These are phyloP conservation scores for Andrena marginata DNA, from an alignment of 2,888 invertebrate genomes.

Conservation along the genomic window DNA sequence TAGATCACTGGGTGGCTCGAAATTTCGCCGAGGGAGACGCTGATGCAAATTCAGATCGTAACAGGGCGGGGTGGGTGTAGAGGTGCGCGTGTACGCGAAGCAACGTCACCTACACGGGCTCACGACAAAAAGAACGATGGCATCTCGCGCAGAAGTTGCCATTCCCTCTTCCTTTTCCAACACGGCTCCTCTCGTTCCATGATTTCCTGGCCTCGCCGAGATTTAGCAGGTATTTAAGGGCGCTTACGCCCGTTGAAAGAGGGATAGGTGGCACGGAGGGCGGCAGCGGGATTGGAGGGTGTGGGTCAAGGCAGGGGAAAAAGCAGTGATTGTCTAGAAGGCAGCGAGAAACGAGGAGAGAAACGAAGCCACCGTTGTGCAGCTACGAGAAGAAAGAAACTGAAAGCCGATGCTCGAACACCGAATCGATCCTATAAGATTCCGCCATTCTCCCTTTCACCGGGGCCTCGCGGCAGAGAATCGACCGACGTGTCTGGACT, in stretches of 20 bases:
- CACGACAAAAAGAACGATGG: constrained; percentile 20
- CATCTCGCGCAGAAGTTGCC: constrained; percentile 45
- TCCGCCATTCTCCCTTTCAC: constrained; percentile 59
- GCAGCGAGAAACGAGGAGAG: constrained; percentile 27
- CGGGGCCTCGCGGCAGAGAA: constrained; percentile 50
- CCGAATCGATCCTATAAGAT: constrained; percentile 70
- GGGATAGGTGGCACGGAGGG: constrained; percentile 58
- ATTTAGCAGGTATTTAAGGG: constrained; percentile 72
- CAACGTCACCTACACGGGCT: neutral
- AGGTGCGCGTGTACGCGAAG: neutral
- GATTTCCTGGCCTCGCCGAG: constrained; percentile 62
- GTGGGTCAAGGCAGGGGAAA: constrained; percentile 2
- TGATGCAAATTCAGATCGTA: constrained; percentile 67
- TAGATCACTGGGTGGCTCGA: constrained; percentile 31
- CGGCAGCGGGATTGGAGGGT: constrained; percentile 16
- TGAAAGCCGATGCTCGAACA: constrained; percentile 71
- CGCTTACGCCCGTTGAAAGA: constrained; percentile 62
- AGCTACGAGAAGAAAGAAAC: constrained; percentile 57
- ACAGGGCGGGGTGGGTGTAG: constrained; percentile 31
- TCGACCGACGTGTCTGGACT: constrained; percentile 69
- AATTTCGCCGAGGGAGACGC: constrained; percentile 59
- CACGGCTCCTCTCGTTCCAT: constrained; percentile 44
- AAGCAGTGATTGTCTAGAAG: constrained; percentile 49
- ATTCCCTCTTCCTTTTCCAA: constrained; percentile 44
- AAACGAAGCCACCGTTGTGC: constrained; percentile 36